Base-by-base conservation (phyloP, 2,113 vertebrate species). In the Coptodon rendalli region DNA sequence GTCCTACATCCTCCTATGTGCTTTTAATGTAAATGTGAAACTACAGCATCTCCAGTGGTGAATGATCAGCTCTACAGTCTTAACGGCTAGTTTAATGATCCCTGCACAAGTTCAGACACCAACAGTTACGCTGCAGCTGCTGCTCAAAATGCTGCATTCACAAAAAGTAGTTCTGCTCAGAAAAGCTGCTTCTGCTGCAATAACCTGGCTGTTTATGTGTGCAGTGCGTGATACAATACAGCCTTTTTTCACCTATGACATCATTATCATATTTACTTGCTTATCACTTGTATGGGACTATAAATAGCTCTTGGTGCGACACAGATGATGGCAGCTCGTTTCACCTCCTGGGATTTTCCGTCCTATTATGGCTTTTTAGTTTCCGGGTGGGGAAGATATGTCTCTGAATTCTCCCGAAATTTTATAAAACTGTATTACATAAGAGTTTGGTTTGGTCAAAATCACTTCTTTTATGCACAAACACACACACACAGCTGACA, bases 181-280 rank as follows among this genome's bases (percentile, higher is more conserved):
- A 27, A 83, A 84, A 81, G 34, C 53, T 89, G 71, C 57, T 61
- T 85, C 52, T 45, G 10, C 84, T 81, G 80, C 85, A 66, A 7
- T 52, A 83, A 56, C 7, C 81, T 3, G 57, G 2, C 38, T 53
- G 34, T 86, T 91, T 82, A 36, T 90, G 86, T 85, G 9, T 86
- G 81, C 85, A 4, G 38, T 80, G 84, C 19, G 71, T 73, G 54
- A 19, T 13, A 6, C 73, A 82, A 45, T 61, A 6, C 84, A 84
- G 57, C 29, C 86, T 3, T 82, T 89, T 90, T 85, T 86, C 17
- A 89, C 82, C 86, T 85, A 56, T 92, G 81, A 92, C 89, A 86
- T 91, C 89, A 93, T 93, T 93, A 91, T 38, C 83, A 88, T 91
- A 88, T 91, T 84, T 92, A 87, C 87, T 89, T 71, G 63, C 86